phyloP scores from a whole-genome alignment of 2,888 invertebrate genomes.

The Ophioninae sp. region DNA sequence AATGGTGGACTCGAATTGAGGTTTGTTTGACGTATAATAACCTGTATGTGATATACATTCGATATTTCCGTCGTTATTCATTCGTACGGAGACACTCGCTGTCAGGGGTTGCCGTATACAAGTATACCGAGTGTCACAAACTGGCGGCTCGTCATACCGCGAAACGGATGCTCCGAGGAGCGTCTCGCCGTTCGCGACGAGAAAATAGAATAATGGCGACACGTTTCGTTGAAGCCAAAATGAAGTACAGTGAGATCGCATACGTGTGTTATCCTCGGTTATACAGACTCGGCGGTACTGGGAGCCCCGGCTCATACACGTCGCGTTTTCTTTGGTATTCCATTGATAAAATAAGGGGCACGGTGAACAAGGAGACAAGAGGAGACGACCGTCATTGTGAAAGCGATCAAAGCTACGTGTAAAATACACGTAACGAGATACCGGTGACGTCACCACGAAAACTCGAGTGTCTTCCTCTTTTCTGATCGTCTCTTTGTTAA shows the following conservation, averaged over 20 bases:
- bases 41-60: not conserved
- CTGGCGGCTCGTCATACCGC: constrained; percentile 18
- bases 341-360: constrained; percentile 69
- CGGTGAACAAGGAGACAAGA: not conserved
- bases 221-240: constrained; percentile 40
- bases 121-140: constrained; percentile 10
- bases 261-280: constrained; percentile 2
- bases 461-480: no score
- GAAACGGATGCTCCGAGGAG: constrained; percentile 38
- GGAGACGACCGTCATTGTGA: constrained; percentile 31
- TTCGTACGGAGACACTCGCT: not conserved
- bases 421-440: constrained; percentile 23
- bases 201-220: constrained; percentile 61
- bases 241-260: constrained; percentile 22
- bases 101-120: constrained; percentile 8
- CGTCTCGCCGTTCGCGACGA: constrained; percentile 40
- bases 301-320: not conserved
- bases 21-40: not conserved
- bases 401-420: constrained; percentile 24
- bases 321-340: constrained; percentile 67
- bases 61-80: constrained; percentile 12
- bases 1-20: not conserved
- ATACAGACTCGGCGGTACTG: not conserved
- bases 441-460: not conserved
- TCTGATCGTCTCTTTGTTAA: no score